Evolutionary conservation across 2,888 invertebrate genomes (phyloP).

Genomic region (Caenorhabditis becei): DNA sequence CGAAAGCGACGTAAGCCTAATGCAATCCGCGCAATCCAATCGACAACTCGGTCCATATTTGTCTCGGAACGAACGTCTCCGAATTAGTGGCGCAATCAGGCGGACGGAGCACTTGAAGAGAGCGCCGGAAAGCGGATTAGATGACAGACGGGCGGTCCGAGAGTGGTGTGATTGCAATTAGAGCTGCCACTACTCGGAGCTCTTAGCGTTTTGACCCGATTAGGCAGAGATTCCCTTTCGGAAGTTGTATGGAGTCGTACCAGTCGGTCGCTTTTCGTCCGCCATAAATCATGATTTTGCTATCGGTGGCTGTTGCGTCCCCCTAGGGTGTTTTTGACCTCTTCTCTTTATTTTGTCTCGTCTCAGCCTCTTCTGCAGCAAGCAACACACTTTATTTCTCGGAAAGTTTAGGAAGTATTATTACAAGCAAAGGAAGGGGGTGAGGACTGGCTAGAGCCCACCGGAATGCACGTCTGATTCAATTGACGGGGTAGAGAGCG

Average conservation of each 20-base stretch:
- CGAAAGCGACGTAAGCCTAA: slow-evolving; percentile 32
- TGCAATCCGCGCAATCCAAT: slow-evolving; percentile 34
- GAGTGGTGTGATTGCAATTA: slow-evolving; percentile 60
- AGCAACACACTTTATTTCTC: slow-evolving; percentile 33
- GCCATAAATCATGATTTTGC: slow-evolving; percentile 63
- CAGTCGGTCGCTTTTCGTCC: slow-evolving; percentile 23
- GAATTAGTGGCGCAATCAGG: slow-evolving; percentile 61
- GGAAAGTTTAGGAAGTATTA: slow-evolving; percentile 14
- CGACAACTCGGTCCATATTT: slow-evolving; percentile 39
- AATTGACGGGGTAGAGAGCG: slow-evolving; percentile 5
- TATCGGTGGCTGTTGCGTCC: slow-evolving; percentile 40
- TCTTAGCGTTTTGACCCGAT: slow-evolving; percentile 18
- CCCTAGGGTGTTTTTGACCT: slow-evolving; percentile 46
- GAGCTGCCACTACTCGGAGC: slow-evolving; percentile 13
- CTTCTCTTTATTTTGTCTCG: slow-evolving; percentile 13
- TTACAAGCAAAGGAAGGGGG: slow-evolving; percentile 6
- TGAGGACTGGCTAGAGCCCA: slow-evolving; percentile 34
- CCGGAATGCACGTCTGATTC: slow-evolving; percentile 34
- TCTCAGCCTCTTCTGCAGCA: slow-evolving; percentile 11
- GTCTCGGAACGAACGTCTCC: slow-evolving; percentile 30
- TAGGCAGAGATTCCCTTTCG: slow-evolving; percentile 2
- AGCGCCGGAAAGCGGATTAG: slow-evolving; percentile 47
- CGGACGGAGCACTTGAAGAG: slow-evolving; percentile 53
- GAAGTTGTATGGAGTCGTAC: slow-evolving; percentile 21
- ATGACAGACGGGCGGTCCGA: slow-evolving; percentile 49